Conservation (phyloP, 1,140 invertebrate species). For the Ectropis grisescens region DNA sequence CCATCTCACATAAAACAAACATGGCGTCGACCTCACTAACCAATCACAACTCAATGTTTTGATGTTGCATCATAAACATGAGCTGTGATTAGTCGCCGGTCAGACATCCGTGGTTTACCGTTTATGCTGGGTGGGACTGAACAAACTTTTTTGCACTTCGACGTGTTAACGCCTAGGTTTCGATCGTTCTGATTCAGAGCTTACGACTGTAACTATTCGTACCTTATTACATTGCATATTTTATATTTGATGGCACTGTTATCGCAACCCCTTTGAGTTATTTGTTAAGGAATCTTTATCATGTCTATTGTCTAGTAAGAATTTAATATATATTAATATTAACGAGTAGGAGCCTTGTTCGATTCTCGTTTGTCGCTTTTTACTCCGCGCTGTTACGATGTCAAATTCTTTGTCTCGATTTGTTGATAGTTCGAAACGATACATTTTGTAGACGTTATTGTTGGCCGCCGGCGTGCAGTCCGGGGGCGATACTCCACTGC, state of each 20-base stretch:
- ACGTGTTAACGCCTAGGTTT: slow-evolving; percentile 11
- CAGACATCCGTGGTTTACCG: no score
- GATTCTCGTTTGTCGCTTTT: slow-evolving; percentile 55
- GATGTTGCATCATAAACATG: no score
- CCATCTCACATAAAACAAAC: no score
- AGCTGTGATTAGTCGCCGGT: no score
- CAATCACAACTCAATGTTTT: no score
- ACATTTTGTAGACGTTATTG: slow-evolving; percentile 30
- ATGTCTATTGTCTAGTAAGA: slow-evolving; percentile 65
- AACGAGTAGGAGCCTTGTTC: slow-evolving; percentile 53
- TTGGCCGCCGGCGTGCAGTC: slow-evolving; percentile 23
- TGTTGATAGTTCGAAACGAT: slow-evolving; percentile 37
- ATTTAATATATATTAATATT: slow-evolving; percentile 59
- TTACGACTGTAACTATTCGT: slow-evolving; percentile 46
- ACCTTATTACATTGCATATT: slow-evolving; percentile 48
- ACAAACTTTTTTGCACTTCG: slow-evolving; percentile 1
- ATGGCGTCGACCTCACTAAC: no score
- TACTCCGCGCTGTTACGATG: slow-evolving; percentile 40
- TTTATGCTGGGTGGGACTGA: no score
- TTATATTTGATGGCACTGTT: slow-evolving; percentile 63
- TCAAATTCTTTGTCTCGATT: slow-evolving; percentile 33
- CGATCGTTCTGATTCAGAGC: slow-evolving; percentile 45
- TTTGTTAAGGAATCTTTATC: slow-evolving; percentile 67
- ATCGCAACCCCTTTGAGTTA: slow-evolving; percentile 58
- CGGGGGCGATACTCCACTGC: slow-evolving; percentile 42